Evolutionary conservation across 2,888 invertebrate species (phyloP).

Genomic region (Tricholauxania praeusta): DNA sequence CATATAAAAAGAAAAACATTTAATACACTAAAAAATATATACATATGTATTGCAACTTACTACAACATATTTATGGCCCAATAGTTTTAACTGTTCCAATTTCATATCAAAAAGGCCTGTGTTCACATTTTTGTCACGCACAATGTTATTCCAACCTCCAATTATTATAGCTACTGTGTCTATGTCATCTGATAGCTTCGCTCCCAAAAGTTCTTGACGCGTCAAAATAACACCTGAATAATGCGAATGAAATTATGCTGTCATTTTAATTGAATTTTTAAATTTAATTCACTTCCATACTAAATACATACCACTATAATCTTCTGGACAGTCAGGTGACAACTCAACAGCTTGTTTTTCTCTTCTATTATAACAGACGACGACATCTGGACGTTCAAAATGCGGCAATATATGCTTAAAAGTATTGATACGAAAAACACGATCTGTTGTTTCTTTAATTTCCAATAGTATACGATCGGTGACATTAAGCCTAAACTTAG

Average conservation of each 20-base stretch:
- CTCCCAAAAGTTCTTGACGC: slow-evolving; percentile 55
- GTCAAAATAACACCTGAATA: slow-evolving; percentile 54
- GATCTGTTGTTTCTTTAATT: slow-evolving; percentile 69
- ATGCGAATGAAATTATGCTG: background rate
- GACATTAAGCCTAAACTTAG: slow-evolving; percentile 70
- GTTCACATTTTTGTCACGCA: slow-evolving; percentile 69
- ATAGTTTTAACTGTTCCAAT: slow-evolving; percentile 72
- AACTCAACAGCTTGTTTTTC: slow-evolving; percentile 70
- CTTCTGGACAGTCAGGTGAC: slow-evolving; percentile 68
- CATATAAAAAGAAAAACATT: background rate
- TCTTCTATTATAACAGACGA: slow-evolving; percentile 72
- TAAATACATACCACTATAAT: slow-evolving; percentile 68
- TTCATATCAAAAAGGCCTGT: slow-evolving; percentile 75
- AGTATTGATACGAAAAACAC: slow-evolving; percentile 69
- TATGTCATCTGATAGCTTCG: slow-evolving; percentile 47
- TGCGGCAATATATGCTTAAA: slow-evolving; percentile 77
- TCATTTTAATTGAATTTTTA: background rate
- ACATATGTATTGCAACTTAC: slow-evolving; percentile 34
- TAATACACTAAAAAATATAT: background rate
- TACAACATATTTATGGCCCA: slow-evolving; percentile 70
- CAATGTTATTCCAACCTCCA: slow-evolving; percentile 74
- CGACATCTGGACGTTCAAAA: slow-evolving; percentile 74
- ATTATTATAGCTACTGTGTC: slow-evolving; percentile 73
- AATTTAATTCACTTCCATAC: background rate
- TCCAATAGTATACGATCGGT: slow-evolving; percentile 74